Base-by-base conservation (phyloP, 1,140 invertebrate species). In the Ips typographus region DNA sequence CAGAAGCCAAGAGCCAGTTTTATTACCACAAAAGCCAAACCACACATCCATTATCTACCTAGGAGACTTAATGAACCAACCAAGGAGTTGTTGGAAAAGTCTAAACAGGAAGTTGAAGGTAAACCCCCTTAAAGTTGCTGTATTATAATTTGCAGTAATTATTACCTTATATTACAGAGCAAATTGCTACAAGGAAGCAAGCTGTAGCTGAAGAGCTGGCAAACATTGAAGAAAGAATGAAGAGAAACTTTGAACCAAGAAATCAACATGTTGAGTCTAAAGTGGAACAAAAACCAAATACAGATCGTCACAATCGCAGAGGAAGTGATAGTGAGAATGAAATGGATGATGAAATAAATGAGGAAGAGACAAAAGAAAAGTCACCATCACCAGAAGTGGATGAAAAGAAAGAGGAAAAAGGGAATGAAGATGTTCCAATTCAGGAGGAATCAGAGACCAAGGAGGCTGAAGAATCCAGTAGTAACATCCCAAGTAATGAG, bases 41-140 rank as follows among this genome's bases (percentile, higher is more conserved):
- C 95, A 40, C 85, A 88, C 55, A 86, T 98, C 64, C 96, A 93
- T 82, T 98, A 91, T 84, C 77, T 93, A 75, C 95, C 96, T 4
- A 92, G 91, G 78, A 86, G 86, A 73, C 87, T 87, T 78, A 81
- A 81, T 7, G 82, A 85, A 36, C 82, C 81, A 68, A 82, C 83
- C 40, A 81, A 82, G 66, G 81, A 84, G 52, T 81, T 83, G 44
- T 76, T 86, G 42, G 78, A 77, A 40, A 79, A 80, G 5, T 83
- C 81, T 75, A 83, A 79, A 79, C 80, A 79, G 63, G 79, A 80
- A 60, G 80, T 86, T 77, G 82, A 85, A 78, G 84, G 85, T 86
- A 77, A 81, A 83, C 7, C 53, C 7, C 1, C 1, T 55, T 55
- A 1, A 6, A 55, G 22, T 22, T 39, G 41, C 61, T 63, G 36